Evolutionary conservation across 2,113 vertebrate genomes (phyloP).

Genomic region (Platanista minor): DNA sequence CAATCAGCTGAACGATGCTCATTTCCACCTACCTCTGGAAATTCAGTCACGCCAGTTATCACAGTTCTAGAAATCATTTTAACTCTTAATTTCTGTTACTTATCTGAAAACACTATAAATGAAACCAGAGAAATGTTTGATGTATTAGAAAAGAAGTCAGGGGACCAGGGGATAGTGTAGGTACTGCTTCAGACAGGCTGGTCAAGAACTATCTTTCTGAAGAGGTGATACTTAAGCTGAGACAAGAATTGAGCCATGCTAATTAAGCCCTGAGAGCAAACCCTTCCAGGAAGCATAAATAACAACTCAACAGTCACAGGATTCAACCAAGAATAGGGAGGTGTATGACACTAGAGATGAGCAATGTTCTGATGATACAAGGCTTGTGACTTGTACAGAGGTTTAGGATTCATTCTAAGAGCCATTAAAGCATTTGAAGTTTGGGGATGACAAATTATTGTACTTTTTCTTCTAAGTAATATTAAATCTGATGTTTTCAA

Average conservation of each 20-base stretch:
- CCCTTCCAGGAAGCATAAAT: background rate
- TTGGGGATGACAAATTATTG: background rate
- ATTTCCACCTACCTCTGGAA: background rate
- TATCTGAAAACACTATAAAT: background rate
- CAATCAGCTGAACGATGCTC: background rate
- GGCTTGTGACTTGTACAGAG: background rate
- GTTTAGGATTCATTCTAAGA: background rate
- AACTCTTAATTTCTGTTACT: background rate
- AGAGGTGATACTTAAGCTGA: background rate
- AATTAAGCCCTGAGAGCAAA: background rate
- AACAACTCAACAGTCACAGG: background rate
- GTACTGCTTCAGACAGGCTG: background rate
- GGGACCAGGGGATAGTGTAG: background rate
- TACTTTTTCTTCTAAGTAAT: background rate
- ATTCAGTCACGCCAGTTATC: background rate
- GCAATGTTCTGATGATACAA: background rate
- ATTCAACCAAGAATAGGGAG: background rate
- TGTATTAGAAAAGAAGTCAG: background rate
- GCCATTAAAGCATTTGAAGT: background rate
- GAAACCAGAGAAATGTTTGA: background rate
- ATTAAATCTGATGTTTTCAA: conserved; percentile 15
- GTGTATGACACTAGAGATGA: background rate
- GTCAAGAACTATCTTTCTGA: background rate
- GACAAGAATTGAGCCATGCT: background rate
- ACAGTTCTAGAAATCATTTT: background rate